Percentiles rank a stretch among this genome's conserved stretches.
phyloP scores from a whole-genome alignment of 2,888 invertebrate genomes.

The Ctenicera cuprea region DNA sequence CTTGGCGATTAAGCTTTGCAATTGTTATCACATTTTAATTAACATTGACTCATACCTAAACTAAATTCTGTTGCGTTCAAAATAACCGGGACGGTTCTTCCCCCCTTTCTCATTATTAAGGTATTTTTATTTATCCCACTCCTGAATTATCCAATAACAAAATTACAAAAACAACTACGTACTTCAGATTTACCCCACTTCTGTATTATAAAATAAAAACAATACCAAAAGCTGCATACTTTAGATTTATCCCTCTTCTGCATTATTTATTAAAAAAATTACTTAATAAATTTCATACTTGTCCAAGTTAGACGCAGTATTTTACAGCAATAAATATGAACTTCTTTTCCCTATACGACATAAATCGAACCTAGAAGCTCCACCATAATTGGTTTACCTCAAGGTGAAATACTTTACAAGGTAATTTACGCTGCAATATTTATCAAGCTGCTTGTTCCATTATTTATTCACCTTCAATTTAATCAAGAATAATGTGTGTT shows the following conservation, averaged over 20 bases:
- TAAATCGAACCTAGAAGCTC: constrained; percentile 5
- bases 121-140: background rate
- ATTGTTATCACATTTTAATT: background rate
- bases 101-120: too few species aligned
- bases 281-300: too few species aligned
- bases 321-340: background rate
- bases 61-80: background rate
- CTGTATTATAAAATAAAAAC: background rate
- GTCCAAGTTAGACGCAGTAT: too few species aligned
- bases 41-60: background rate
- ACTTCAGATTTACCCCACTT: background rate
- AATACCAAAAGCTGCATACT: too few species aligned
- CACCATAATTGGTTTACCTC: constrained; percentile 1
- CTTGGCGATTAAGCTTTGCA: background rate
- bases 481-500: constrained; percentile 38
- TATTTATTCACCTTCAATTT: constrained; percentile 37
- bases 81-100: too few species aligned
- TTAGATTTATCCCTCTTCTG: background rate
- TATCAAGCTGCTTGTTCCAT: constrained; percentile 32
- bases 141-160: background rate
- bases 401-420: constrained; percentile 19
- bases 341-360: background rate
- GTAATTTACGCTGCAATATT: constrained; percentile 27
- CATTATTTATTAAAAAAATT: background rate
- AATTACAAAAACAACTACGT: too few species aligned